Base-by-base conservation (phyloP, 2,888 invertebrate species). In the Protodeltote pygarga region DNA sequence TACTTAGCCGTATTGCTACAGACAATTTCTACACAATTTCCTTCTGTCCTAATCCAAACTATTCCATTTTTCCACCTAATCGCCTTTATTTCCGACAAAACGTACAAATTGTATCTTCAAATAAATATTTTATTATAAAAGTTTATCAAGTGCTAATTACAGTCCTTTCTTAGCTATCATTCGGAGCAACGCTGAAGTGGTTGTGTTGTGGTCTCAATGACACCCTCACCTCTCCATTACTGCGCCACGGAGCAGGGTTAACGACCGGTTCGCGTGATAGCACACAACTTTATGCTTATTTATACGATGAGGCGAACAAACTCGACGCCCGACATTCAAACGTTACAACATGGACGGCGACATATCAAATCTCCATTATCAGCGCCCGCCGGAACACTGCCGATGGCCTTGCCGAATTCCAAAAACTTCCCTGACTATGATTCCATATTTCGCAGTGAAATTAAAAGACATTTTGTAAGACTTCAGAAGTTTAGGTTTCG, bases 361-460 rank as follows among this genome's bases (percentile, higher is more conserved):
- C 87, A 88, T 89, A 89, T 89, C 87, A 88, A 87, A 85, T 83
- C 82, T 81, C 81, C 85, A 86, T 87, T 88, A 89, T 81, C 84
- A 80, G 75, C 65, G 62, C 63, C 70, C 69, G 57, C 61, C 63
- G 58, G 51, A 73, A 65, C 64, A 65, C 55, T 47, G 61, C 59
- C 51, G 54, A 64, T 62, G 51, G 55, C 66, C 65, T 67, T 61
- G 60, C 46, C 44, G 52, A 51, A 42, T 63, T 64, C 58, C 38
- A 3, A 42, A 60, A 57, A 32, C 27, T 57, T 24, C 13, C 28
- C 14, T 25, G 21, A 13, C 24, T 45, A 38, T 8, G 5, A 15
- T 42, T 35, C 40, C 42, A 46, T 47, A 50, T 58, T 62, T 45
- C 47, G 29, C 13, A 13, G 15, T 10, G 3, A 16, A 17, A n/a